These are phyloP conservation scores for Myiozetetes cayanensis DNA, from an alignment of 2,113 vertebrate genomes.

Conservation along the genomic window DNA sequence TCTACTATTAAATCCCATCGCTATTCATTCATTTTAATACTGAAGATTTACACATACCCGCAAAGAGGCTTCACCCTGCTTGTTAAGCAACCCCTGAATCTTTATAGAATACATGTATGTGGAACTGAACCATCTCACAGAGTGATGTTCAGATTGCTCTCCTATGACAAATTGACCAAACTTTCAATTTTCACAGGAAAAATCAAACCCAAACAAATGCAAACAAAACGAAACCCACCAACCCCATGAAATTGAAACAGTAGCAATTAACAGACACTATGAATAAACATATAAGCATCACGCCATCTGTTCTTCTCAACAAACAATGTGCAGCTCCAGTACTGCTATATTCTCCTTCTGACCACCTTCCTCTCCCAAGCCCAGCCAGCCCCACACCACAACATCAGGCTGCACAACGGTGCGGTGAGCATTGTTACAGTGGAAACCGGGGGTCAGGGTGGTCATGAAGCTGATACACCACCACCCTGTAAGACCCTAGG, in stretches of 20 bases:
- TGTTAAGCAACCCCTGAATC: not conserved
- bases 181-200: not conserved
- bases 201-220: not conserved
- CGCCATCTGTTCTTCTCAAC: not conserved
- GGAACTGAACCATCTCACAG: not conserved
- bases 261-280: not conserved
- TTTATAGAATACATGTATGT: not conserved
- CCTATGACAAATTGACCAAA: not conserved
- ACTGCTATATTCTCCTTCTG: not conserved
- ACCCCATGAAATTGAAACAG: not conserved
- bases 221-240: not conserved
- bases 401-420: not conserved
- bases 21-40: not conserved
- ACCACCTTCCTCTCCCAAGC: not conserved
- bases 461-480: not conserved
- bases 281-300: not conserved
- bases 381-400: not conserved
- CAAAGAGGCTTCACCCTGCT: not conserved
- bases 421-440: not conserved
- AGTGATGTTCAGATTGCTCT: not conserved
- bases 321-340: not conserved
- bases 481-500: not conserved
- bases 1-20: not conserved
- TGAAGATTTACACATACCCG: not conserved
- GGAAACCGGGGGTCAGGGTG: accelerated